Conservation (phyloP, 2,797 vertebrate species). For the Coregonus suidteri region DNA sequence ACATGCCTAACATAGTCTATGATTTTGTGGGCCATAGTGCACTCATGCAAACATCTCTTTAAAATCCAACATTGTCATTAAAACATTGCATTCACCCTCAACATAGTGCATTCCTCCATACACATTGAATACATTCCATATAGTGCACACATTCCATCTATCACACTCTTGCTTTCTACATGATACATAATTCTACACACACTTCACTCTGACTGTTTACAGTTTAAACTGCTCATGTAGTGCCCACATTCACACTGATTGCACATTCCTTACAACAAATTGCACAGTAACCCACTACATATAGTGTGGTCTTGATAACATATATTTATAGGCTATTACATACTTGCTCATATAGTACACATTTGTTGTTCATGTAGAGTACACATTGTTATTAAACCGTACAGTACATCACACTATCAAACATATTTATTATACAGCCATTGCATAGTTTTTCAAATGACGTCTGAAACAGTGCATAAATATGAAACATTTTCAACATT, state of each 20-base stretch:
- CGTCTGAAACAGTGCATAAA: background rate
- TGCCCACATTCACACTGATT: background rate
- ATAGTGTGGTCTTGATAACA: background rate
- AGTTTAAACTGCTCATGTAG: background rate
- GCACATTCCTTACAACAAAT: background rate
- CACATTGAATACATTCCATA: conserved; percentile 35
- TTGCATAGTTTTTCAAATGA: conserved; percentile 1
- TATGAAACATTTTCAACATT: background rate
- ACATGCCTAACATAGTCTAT: conserved; percentile 28
- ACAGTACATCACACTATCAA: background rate
- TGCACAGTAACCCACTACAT: background rate
- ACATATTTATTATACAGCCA: background rate
- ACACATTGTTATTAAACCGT: background rate
- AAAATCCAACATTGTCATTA: background rate
- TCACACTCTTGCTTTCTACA: background rate
- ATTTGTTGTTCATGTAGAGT: background rate
- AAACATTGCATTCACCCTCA: conserved; percentile 1
- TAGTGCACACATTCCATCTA: background rate
- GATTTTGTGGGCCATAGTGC: conserved; percentile 36
- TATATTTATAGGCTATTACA: conserved; percentile 9
- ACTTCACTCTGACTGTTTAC: background rate
- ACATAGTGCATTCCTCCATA: conserved; percentile 10
- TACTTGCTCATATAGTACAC: background rate
- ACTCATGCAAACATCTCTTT: background rate
- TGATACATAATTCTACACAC: background rate